Conservation (phyloP, 2,113 vertebrate species). For the Laticauda laticaudata region DNA sequence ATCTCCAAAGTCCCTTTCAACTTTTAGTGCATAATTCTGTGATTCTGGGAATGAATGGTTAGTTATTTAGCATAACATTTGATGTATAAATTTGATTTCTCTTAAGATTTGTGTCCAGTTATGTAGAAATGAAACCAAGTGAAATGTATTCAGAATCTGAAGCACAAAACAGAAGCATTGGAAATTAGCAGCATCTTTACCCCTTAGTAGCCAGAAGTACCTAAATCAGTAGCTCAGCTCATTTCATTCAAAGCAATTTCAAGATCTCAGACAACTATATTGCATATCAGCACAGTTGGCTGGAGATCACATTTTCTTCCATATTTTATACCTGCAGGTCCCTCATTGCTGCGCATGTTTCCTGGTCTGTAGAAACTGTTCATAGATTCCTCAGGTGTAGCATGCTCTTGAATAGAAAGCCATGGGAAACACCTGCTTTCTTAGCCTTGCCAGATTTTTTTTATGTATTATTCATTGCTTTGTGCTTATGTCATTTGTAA, state of each 20-base stretch:
- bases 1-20: background rate
- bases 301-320: constrained; percentile 35
- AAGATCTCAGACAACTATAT: constrained; percentile 43
- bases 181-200: constrained; percentile 52
- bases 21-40: background rate
- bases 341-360: constrained; percentile 49
- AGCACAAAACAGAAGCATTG: constrained; percentile 40
- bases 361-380: constrained; percentile 50
- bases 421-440: constrained; percentile 71
- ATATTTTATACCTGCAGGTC: constrained; percentile 49
- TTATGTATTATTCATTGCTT: constrained; percentile 46
- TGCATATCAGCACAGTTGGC: constrained; percentile 35
- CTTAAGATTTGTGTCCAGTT: background rate
- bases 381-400: constrained; percentile 48
- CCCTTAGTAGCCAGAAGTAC: constrained; percentile 4
- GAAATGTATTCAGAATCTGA: constrained; percentile 43
- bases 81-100: background rate
- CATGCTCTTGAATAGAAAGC: constrained; percentile 48
- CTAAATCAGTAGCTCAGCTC: constrained; percentile 42
- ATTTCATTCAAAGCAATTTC: constrained; percentile 59
- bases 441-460: constrained; percentile 51
- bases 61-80: background rate
- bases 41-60: background rate
- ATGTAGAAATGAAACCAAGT: constrained; percentile 28
- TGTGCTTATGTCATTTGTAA: constrained; percentile 60